Base-by-base conservation (phyloP, 2,888 invertebrate species). In the Myopa tessellatipennis region DNA sequence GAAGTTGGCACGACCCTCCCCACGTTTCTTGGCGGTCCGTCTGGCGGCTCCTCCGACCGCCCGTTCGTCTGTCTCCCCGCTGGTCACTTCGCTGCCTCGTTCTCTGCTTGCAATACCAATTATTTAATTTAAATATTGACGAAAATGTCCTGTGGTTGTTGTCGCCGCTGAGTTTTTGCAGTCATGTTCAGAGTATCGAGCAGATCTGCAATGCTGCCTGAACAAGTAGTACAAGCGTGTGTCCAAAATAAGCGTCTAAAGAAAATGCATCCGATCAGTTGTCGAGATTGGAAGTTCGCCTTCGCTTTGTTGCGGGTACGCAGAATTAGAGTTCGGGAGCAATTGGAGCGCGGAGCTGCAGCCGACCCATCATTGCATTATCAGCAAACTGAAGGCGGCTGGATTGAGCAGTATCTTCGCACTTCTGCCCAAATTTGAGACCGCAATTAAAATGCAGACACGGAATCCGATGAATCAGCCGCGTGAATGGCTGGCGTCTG, bases 81-180 rank as follows among this genome's bases (percentile, higher is more conserved):
- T 6, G n/a, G 55, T 55, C 52, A 26, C 38, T 55, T 16, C 18
- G 61, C 34, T 61, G 61, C 61, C 34, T 61, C 60, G 36, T 63
- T 74, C 34, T 74, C 50, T 26, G 8, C 73, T 26, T 14, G 55
- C 58, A 52, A n/a, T 40, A 68, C 67, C 40, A 75, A 45, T 75
- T 52, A 75, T 75, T 75, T 75, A 60, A 75, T 69, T 68, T 60
- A 58, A 75, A 75, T 68, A 75, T 75, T 69, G 58, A 40, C 60
- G 34, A 75, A 69, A 40, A 69, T 75, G 45, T 75, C 36, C 34
- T 68, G 10, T 4, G n/a, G 67, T 67, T 74, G 60, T 68, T 75
- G 40, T 61, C 61, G 74, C 26, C 34, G 36, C 14, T 16, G 55
- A 8, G 6, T 45, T 45, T 1, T 45, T 45, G 45, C 45, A 45